A percentile compares a stretch with the other conserved stretches of the same genome.
Conservation (phyloP, 2,888 invertebrate species). For the Crossocerus cetratus region DNA sequence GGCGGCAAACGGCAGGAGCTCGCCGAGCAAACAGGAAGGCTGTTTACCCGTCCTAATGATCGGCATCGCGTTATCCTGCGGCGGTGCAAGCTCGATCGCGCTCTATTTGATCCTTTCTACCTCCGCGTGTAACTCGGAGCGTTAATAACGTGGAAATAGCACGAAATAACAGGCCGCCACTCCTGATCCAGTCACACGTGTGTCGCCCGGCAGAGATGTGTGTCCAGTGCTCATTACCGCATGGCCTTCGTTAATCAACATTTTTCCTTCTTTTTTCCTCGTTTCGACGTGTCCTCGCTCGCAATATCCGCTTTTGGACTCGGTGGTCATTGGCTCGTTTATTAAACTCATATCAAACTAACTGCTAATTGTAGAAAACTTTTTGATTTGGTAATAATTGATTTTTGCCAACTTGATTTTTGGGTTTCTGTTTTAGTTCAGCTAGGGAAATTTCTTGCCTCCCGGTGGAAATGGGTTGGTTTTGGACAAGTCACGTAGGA, state of each 20-base stretch:
- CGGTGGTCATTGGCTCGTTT: no score
- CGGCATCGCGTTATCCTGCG: not conserved
- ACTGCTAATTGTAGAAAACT: no score
- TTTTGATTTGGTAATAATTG: no score
- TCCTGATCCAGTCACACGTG: constrained; percentile 1
- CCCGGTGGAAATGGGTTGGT: no score
- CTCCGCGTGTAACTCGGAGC: not conserved
- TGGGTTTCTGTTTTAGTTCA: no score
- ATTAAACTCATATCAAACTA: no score
- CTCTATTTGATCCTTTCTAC: constrained; percentile 6
- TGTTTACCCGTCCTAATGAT: constrained; percentile 3
- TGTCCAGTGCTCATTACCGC: constrained; percentile 42
- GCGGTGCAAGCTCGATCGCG: not conserved
- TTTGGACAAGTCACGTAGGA: constrained; percentile 2
- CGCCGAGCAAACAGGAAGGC: not conserved
- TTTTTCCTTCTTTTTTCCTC: constrained; percentile 14
- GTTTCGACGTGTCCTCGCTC: not conserved
- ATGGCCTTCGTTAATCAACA: constrained; percentile 40
- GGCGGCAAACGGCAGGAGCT: not conserved
- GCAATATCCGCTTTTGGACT: not conserved
- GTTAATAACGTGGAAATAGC: constrained; percentile 41
- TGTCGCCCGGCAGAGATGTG: not conserved
- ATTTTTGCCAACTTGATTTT: no score
- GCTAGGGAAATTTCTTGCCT: no score
- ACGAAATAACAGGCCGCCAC: constrained; percentile 20